Base-by-base conservation (phyloP, 2,888 invertebrate species). In the Caenorhabditis zanzibari region DNA sequence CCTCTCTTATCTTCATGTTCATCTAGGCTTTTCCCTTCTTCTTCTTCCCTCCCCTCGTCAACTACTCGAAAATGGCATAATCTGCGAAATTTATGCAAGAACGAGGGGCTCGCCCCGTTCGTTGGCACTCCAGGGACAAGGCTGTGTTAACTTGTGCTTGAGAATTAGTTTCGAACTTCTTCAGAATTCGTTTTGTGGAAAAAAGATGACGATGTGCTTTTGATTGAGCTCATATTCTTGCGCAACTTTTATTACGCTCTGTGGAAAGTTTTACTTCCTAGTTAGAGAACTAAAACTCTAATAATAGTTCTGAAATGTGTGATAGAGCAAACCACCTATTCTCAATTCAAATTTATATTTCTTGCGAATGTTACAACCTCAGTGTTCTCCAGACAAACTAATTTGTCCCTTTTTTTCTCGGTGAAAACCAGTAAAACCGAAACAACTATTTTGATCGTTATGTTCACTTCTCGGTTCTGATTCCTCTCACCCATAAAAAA, bases 21-120 rank as follows among this genome's bases (percentile, higher is more conserved):
- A 77, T 77, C 77, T 9, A 24, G 28, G 38, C 19, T 58, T 58
- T 41, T 41, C 28, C 10, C 66, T 10, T 35, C 28, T 56, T 69
- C 47, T 44, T 19, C n/a, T n/a, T n/a, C 63, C 38, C 14, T 61
- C 66, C 59, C 66, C 66, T 77, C 71, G 69, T 59, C 77, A 77
- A 38, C 69, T 71, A 69, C 77, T 77, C 71, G 69, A 71, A 54
- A 69, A 77, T 71, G 71, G 77, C 77, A 77, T 77, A 77, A 77
- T 77, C 77, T 69, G 24, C 44, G 32, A 77, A 77, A 71, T 77
- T 71, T 77, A 71, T 77, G 71, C 71, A 59, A 61, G 54, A 22
- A 24, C 26, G 54, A 61, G 54, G 69, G 76, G 24, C 28, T n/a
- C n/a, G n/a, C 71, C 5, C 26, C 41, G 24, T 26, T 16, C 73